Evolutionary conservation across 2,797 vertebrate genomes (phyloP), one percentile per base, ranked within the genome.

Genomic region (Amblyopsis hoosieri): DNA sequence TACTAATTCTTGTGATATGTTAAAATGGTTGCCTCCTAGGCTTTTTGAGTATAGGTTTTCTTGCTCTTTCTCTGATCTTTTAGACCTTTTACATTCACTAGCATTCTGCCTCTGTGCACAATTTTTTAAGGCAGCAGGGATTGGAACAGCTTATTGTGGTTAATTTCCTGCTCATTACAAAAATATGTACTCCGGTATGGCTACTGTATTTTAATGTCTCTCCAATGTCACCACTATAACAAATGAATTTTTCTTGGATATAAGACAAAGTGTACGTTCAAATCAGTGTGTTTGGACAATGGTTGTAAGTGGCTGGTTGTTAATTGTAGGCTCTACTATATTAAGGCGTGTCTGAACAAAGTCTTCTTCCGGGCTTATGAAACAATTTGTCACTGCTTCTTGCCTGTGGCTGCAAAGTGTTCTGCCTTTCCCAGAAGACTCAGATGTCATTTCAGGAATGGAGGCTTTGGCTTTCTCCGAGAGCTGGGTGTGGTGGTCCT

Each of bases 11-110:
- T 71, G 70, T 70, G 72, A 42, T 76, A 58, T 56, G 42, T 71
- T 76, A 69, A 62, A 1, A 2, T 45, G 51, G 73, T 77, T 67
- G 74, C 78, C 54, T 51, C 54, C 31, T 17, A 0, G 42, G 68
- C 54, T 54, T 69, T 74, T 57, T 10, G 64, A 62, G 69, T 57
- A 37, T 8, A 66, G 45, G 12, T 75, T 81, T 67, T 72, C 82
- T 84, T 86, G 75, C 83, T 78, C 64, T 12, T 42, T 60, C 51
- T 75, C 17, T 12, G 74, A 81, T 82, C 80, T 76, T 77, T 76
- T n/a, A 42, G 61, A 4, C 62, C 61, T 62, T 79, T 80, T 71
- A 63, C 59, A 75, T 75, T 65, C 29, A 48, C 54, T 4, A 12
- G 31, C 19, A 60, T 50, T 50, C 15, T 12, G 12, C 54, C 33